Conservation (phyloP, 30 jellyfish, hydroid and myxozoan genomes). For the Pseudorhiza aurosa region DNA sequence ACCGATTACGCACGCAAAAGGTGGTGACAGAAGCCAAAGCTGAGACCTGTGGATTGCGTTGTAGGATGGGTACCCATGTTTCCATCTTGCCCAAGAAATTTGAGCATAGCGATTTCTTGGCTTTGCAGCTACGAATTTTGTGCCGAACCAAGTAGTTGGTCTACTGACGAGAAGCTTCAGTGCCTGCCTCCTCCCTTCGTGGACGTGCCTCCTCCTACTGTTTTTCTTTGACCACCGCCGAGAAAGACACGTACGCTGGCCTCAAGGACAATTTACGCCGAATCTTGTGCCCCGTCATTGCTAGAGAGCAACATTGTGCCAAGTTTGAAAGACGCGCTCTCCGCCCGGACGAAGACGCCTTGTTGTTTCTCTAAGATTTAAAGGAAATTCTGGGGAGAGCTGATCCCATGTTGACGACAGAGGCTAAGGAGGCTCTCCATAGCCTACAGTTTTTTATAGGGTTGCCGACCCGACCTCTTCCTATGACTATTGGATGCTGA, state of each 20-base stretch:
- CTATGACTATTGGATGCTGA: neutral
- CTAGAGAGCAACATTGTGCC: slow-evolving; percentile 12
- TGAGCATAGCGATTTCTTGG: slow-evolving; percentile 42
- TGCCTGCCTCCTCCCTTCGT: slow-evolving; percentile 23
- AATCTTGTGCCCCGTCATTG: slow-evolving; percentile 33
- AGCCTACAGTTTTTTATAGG: slow-evolving; percentile 24
- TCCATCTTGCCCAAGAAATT: slow-evolving; percentile 23
- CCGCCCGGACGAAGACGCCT: slow-evolving; percentile 26
- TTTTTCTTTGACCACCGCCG: slow-evolving; percentile 19
- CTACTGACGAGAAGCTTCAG: neutral
- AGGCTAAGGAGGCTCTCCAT: slow-evolving; percentile 30
- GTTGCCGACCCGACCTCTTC: slow-evolving; percentile 1
- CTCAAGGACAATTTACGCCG: neutral
- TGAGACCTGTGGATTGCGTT: too few species aligned
- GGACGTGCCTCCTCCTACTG: slow-evolving; percentile 32
- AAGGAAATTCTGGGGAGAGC: slow-evolving; percentile 17
- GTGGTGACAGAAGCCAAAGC: slow-evolving; percentile 8
- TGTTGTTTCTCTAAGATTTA: slow-evolving; percentile 26
- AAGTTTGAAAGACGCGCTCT: slow-evolving; percentile 6
- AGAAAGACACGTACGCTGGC: slow-evolving; percentile 23
- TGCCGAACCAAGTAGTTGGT: slow-evolving; percentile 33
- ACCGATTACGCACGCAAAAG: neutral
- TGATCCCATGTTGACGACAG: slow-evolving; percentile 5
- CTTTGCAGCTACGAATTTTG: slow-evolving; percentile 27
- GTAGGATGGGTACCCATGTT: slow-evolving; percentile 48